Percentiles rank a stretch among this genome's conserved stretches.
These are phyloP conservation scores for Ormyrus nitidulus DNA, from an alignment of 2,888 invertebrate genomes.

Conservation along the genomic window DNA sequence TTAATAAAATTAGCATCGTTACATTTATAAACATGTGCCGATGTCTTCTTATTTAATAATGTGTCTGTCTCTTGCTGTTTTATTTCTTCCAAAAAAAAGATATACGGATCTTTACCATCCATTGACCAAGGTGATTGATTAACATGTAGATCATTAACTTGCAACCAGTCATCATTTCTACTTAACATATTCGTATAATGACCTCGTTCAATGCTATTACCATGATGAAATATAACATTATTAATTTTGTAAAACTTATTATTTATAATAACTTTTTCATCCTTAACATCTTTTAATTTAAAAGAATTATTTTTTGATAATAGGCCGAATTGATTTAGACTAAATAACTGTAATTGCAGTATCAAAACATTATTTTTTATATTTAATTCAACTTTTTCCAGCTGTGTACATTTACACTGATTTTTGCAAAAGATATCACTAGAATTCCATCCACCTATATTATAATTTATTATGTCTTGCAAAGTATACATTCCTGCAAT, in stretches of 20 bases:
- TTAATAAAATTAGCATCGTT: too few relatives aligned
- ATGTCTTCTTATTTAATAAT: neutral
- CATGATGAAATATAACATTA: constrained; percentile 22
- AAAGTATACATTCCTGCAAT: neutral
- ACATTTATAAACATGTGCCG: too few relatives aligned
- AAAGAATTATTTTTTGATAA: neutral
- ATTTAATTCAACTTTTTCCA: neutral
- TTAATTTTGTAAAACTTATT: neutral
- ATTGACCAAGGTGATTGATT: neutral
- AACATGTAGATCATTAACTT: constrained; percentile 12
- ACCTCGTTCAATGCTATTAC: neutral
- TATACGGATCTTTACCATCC: constrained; percentile 1
- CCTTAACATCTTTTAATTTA: neutral
- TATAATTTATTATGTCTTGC: constrained; percentile 13
- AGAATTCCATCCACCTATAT: constrained; percentile 1
- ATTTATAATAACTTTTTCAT: neutral
- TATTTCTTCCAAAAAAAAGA: constrained; percentile 8
- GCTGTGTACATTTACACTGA: neutral
- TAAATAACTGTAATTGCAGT: constrained; percentile 19
- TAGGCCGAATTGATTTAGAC: neutral
- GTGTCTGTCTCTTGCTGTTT: neutral
- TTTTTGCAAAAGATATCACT: constrained; percentile 6
- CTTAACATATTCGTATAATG: constrained; percentile 13
- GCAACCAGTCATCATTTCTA: constrained; percentile 3
- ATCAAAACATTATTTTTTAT: constrained; percentile 6